Evolutionary conservation across 2,797 vertebrate genomes (phyloP).

Genomic region (Tadarida brasiliensis): DNA sequence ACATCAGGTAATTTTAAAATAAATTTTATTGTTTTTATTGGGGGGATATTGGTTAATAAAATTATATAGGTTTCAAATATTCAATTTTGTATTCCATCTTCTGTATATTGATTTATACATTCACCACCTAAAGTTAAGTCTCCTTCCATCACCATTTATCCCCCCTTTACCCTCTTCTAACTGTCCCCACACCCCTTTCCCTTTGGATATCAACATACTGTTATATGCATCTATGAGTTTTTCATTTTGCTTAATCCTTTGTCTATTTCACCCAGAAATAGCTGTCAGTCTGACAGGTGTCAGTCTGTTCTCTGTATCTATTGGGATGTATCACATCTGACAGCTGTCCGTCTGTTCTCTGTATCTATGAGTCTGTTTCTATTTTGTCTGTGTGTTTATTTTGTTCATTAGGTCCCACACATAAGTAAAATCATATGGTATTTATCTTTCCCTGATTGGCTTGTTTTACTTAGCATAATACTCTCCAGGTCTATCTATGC

Average conservation of each 20-base stretch:
- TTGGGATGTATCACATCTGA: not conserved
- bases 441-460: not conserved
- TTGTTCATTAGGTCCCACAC: not conserved
- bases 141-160: not conserved
- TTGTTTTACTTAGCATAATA: not conserved
- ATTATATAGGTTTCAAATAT: not conserved
- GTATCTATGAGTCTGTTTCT: not conserved
- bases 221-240: not conserved
- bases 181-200: not conserved
- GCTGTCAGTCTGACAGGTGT: not conserved
- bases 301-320: not conserved
- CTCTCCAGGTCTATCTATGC: not conserved
- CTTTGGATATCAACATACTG: not conserved
- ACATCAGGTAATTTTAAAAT: not conserved
- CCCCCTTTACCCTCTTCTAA: not conserved
- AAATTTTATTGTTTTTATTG: not conserved
- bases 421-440: not conserved
- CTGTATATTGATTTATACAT: not conserved
- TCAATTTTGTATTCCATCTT: not conserved
- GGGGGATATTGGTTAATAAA: not conserved
- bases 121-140: not conserved
- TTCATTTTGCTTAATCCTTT: not conserved
- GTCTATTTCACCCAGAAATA: not conserved
- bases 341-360: not conserved
- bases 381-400: not conserved